These are phyloP conservation scores for Tetranychus truncatus DNA, from an alignment of 2,888 invertebrate species.

Conservation along the genomic window DNA sequence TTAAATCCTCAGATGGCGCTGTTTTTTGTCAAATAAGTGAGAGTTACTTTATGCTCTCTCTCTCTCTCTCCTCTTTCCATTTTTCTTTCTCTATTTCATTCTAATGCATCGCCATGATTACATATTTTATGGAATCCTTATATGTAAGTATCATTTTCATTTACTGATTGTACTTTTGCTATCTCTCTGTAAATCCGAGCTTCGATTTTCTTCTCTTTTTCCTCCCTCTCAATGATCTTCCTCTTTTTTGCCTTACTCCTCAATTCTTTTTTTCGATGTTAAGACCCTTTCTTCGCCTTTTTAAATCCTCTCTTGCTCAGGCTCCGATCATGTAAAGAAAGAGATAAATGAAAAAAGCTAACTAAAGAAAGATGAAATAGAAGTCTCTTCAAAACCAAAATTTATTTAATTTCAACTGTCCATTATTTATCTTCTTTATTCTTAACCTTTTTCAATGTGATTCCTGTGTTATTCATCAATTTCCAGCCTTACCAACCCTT, in stretches of 20 bases:
- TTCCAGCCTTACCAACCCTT: background rate
- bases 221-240: background rate
- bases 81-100: background rate
- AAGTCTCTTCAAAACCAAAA: background rate
- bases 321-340: background rate
- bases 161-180: background rate
- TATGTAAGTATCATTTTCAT: background rate
- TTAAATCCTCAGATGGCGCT: too few relatives aligned
- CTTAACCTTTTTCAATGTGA: background rate
- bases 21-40: too few relatives aligned
- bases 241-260: background rate
- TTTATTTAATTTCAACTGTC: background rate
- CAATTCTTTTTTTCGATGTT: background rate
- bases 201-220: background rate
- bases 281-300: background rate
- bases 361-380: background rate
- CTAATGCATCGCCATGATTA: background rate
- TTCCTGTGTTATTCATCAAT: background rate
- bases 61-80: background rate
- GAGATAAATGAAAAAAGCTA: background rate
- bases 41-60: too few relatives aligned
- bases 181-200: background rate
- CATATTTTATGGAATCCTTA: background rate
- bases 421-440: background rate
- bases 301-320: background rate